phyloP scores from a whole-genome alignment of 1,140 invertebrate species.

The Drosophila sturtevanti region DNA sequence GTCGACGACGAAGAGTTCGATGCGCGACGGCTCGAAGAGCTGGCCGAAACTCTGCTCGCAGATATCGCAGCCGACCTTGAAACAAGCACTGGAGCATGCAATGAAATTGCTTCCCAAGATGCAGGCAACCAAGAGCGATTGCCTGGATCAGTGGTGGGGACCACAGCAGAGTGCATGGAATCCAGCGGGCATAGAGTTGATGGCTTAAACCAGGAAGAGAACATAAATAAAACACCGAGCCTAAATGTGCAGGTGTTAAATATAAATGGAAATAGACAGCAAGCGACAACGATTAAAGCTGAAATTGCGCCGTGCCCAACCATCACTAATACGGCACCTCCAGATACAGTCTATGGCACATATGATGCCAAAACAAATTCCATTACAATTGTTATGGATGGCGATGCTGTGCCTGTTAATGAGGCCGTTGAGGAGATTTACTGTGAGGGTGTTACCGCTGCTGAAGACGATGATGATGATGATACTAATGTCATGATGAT shows the following conservation, averaged over 20 bases:
- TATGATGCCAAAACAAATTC: slow-evolving; percentile 88
- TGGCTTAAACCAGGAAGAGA: slow-evolving; percentile 55
- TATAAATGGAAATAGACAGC: slow-evolving; percentile 83
- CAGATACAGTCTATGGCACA: slow-evolving; percentile 87
- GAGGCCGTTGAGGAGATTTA: slow-evolving; percentile 83
- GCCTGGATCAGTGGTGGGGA: slow-evolving; percentile 88
- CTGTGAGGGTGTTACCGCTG: slow-evolving; percentile 67
- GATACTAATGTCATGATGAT: slow-evolving; percentile 60
- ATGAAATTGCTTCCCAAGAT: slow-evolving; percentile 82
- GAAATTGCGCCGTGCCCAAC: slow-evolving; percentile 52
- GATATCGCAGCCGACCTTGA: slow-evolving; percentile 90
- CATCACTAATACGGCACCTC: slow-evolving; percentile 43
- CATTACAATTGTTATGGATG: slow-evolving; percentile 88
- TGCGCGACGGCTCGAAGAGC: slow-evolving; percentile 88
- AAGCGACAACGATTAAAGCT: slow-evolving; percentile 46
- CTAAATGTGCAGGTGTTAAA: slow-evolving; percentile 63
- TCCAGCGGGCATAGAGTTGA: slow-evolving; percentile 86
- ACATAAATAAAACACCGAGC: slow-evolving; percentile 18
- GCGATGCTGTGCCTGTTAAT: slow-evolving; percentile 84
- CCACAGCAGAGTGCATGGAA: slow-evolving; percentile 91
- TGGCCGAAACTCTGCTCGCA: slow-evolving; percentile 90
- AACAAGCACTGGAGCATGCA: slow-evolving; percentile 85
- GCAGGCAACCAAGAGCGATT: slow-evolving; percentile 79
- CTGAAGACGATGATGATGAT: slow-evolving; percentile 38
- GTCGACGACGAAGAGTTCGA: slow-evolving; percentile 87